Evolutionary conservation across 1,140 invertebrate species (phyloP).

Genomic region (Heterodera schachtii): DNA sequence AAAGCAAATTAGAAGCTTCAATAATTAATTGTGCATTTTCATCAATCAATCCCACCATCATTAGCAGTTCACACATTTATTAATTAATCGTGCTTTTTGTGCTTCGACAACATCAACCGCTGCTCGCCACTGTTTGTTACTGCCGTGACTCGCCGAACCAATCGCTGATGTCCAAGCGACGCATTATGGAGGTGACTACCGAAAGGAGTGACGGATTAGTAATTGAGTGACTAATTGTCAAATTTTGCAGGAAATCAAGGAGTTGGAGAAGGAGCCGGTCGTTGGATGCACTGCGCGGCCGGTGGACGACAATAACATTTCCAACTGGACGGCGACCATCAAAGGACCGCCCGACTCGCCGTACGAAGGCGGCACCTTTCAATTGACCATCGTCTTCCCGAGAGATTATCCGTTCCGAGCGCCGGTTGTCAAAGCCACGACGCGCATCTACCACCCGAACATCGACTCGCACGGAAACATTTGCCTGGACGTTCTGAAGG

Average conservation of each 20-base stretch:
- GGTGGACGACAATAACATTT: slow-evolving; percentile 94
- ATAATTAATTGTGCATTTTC: too few relatives aligned
- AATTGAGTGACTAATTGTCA: too few relatives aligned
- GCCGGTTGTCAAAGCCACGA: slow-evolving; percentile 98
- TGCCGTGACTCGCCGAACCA: too few relatives aligned
- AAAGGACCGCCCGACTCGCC: slow-evolving; percentile 89
- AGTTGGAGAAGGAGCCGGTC: slow-evolving; percentile 94
- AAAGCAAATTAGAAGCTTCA: too few relatives aligned
- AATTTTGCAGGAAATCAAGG: slow-evolving; percentile 86
- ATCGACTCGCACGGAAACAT: slow-evolving; percentile 97
- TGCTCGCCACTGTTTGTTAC: too few relatives aligned
- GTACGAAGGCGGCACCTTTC: slow-evolving; percentile 87
- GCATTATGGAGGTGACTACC: too few relatives aligned
- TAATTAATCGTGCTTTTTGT: too few relatives aligned
- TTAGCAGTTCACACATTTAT: too few relatives aligned
- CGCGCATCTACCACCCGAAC: slow-evolving; percentile 99
- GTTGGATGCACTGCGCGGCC: slow-evolving; percentile 96
- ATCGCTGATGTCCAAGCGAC: too few relatives aligned
- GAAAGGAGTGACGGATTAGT: too few relatives aligned
- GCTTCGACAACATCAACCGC: too few relatives aligned
- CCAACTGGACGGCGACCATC: slow-evolving; percentile 92
- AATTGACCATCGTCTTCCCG: slow-evolving; percentile 98
- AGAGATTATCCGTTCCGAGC: slow-evolving; percentile 99
- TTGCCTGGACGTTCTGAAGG: slow-evolving; percentile 95
- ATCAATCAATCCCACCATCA: too few relatives aligned